A percentile compares a stretch with the other conserved stretches of the same genome.
Evolutionary conservation across 2,113 vertebrate species (phyloP).

Genomic region (Enhydra lutris): DNA sequence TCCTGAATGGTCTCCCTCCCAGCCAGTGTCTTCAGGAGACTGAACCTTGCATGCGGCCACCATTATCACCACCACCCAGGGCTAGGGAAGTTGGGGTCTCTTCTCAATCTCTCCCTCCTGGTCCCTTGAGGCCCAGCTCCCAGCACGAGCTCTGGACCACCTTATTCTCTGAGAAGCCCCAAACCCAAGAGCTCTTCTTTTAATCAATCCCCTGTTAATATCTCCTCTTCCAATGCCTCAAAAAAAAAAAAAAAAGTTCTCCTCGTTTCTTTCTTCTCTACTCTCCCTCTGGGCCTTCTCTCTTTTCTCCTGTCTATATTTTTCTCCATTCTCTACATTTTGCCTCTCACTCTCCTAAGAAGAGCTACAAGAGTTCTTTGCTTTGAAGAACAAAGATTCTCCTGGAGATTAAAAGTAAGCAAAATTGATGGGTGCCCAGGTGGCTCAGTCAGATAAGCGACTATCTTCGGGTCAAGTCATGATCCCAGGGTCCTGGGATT

Average conservation of each 20-base stretch:
- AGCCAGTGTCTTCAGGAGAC: not conserved
- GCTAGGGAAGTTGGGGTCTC: not conserved
- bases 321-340: not conserved
- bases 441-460: too few species aligned
- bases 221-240: not conserved
- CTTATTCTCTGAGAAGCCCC: rapidly evolving
- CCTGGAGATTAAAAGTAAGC: not conserved
- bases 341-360: not conserved
- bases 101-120: not conserved
- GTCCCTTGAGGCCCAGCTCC: not conserved
- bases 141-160: not conserved
- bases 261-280: not conserved
- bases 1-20: not conserved
- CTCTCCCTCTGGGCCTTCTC: not conserved
- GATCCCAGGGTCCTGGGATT: too few species aligned
- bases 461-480: too few species aligned
- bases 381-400: constrained; percentile 6
- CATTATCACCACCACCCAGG: not conserved
- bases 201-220: not conserved
- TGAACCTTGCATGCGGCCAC: rapidly evolving
- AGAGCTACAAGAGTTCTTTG: not conserved
- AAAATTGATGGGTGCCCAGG: not conserved
- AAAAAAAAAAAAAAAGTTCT: not conserved
- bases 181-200: not conserved
- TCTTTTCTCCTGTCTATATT: not conserved